Percentiles rank a stretch among this genome's conserved stretches.
Conservation (phyloP, 2,113 vertebrate genomes). For the Ceratotherium simum region DNA sequence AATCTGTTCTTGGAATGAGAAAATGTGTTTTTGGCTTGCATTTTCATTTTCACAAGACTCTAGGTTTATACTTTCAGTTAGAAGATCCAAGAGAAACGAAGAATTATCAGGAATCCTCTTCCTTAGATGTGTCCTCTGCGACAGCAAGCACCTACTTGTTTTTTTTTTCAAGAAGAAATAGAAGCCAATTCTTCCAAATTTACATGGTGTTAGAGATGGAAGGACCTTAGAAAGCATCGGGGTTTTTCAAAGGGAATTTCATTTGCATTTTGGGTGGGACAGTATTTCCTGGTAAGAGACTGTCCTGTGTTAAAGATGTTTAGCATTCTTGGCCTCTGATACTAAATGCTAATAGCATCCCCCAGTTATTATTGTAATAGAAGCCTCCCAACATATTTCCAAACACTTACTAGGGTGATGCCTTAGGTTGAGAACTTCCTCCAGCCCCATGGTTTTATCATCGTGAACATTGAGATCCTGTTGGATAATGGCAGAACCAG, state of each 20-base stretch:
- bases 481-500: neutral
- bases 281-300: neutral
- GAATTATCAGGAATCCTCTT: conserved; percentile 39
- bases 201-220: neutral
- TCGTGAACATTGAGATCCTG: neutral
- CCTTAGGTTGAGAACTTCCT: neutral
- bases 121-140: neutral
- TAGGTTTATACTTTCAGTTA: conserved; percentile 65
- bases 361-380: neutral
- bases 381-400: neutral
- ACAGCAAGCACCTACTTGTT: neutral
- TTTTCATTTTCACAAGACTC: conserved; percentile 54
- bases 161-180: neutral
- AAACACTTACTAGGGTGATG: neutral
- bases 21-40: conserved; percentile 6
- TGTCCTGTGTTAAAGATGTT: neutral
- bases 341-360: neutral
- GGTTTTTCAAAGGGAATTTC: conserved; percentile 11
- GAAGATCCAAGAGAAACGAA: conserved; percentile 55
- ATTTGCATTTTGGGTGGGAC: conserved; percentile 15
- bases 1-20: conserved; percentile 58
- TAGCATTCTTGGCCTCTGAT: neutral
- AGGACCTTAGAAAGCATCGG: conserved; percentile 24
- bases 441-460: neutral
- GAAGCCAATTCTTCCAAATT: conserved; percentile 32